Conservation (phyloP, 2,113 vertebrate species). For the Perca schrenkii region DNA sequence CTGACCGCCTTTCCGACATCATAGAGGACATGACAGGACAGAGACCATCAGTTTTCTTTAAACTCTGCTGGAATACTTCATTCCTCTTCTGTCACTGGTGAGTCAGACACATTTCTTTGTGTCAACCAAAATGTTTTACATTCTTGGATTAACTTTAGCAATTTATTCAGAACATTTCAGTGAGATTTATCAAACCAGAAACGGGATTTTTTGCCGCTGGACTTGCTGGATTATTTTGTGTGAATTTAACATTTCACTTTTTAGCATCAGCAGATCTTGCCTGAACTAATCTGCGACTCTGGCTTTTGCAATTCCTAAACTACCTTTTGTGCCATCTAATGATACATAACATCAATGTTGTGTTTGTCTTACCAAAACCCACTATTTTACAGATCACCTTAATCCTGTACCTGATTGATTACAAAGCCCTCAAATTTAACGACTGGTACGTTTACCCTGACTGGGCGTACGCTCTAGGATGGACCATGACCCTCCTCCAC, state of each 20-base stretch:
- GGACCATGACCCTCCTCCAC: constrained; percentile 44
- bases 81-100: constrained; percentile 65
- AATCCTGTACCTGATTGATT: constrained; percentile 57
- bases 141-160: too few relatives aligned
- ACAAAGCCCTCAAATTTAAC: constrained; percentile 59
- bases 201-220: too few relatives aligned
- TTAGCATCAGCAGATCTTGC: too few relatives aligned
- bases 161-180: too few relatives aligned
- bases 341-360: too few relatives aligned
- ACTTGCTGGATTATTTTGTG: too few relatives aligned
- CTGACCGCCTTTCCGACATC: background rate
- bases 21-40: constrained; percentile 65
- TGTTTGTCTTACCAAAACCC: too few relatives aligned
- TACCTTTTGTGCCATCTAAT: too few relatives aligned
- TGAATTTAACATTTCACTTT: too few relatives aligned
- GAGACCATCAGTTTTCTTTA: constrained; percentile 56
- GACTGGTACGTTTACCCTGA: constrained; percentile 65
- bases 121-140: background rate
- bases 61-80: constrained; percentile 62
- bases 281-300: too few relatives aligned
- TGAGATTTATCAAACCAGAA: too few relatives aligned
- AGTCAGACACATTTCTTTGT: constrained; percentile 16
- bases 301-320: too few relatives aligned
- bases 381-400: constrained; percentile 34
- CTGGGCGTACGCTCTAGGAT: constrained; percentile 64